Base-by-base conservation (phyloP, 2,797 vertebrate genomes). In the Myoxocephalus aenaeus region DNA sequence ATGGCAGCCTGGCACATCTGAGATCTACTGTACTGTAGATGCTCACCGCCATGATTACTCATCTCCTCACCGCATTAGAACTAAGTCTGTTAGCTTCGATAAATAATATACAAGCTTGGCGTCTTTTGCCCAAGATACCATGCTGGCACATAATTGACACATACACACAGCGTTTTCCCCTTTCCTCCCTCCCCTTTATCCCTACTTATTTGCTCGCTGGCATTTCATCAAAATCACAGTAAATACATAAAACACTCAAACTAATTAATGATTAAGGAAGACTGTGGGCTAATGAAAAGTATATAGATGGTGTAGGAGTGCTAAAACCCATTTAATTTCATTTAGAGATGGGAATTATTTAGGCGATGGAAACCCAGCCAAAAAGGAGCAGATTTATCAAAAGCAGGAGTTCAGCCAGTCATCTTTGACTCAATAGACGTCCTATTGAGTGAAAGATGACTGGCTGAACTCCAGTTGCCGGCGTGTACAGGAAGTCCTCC, bases 241-340 rank as follows among this genome's bases (percentile, higher is more conserved):
- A 93, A 94, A 94, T 92, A 86, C 83, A 91, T 91, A 89, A 94
- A 94, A 90, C 90, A 93, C 92, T 93, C 84, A 46, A 80, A 89
- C 80, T 91, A 94, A 95, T 93, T 88, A 90, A 93, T 91, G 90
- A 89, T 89, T 90, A 83, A 27, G 75, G 85, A 80, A 82, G 67
- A 83, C 89, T 88, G 90, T 64, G 48, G 86, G 22, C 77, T 85
- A 91, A 82, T 87, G 82, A 90, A 92, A 92, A 89, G 89, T 92
- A 83, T 93, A 92, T 91, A 81, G 88, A 90, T 90, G 88, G 80
- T 86, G 90, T 87, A 91, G 90, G 90, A 93, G 91, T 90, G 87
- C 85, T 92, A 82, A 92, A 92, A 90, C 85, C 86, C 86, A 90
- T 89, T 90, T 93, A 74, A 91, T 94, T 93, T 91, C 84, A 90